Evolutionary conservation across 2,113 vertebrate genomes (phyloP), one percentile per base, ranked within the genome.

Genomic region (Varanus salvator): DNA sequence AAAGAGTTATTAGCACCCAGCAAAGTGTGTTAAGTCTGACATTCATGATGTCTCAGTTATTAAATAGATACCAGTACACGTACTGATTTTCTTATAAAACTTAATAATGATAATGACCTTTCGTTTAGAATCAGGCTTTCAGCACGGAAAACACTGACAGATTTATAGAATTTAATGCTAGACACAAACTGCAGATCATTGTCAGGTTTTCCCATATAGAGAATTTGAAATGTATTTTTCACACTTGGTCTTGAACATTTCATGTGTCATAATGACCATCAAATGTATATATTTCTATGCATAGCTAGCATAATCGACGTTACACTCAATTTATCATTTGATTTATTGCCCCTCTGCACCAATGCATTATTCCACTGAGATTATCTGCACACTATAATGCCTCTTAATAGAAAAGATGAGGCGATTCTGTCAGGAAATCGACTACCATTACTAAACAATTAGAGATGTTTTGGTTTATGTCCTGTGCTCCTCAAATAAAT

Each of bases 91-190:
- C 96, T 97, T 97, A 97, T 97, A 97, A 97, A 97, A 96, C 94
- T 97, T 97, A 97, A 97, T 96, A 97, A 97, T 93, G 95, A 96
- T 97, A 97, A 97, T 97, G 97, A 97, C 95, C 96, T 97, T 97
- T 97, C 95, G 94, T 96, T 97, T 97, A 95, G 95, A 96, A 96
- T 92, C 95, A 96, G 91, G 85, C 92, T 97, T 95, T 96, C 89
- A 92, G 87, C 84, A 86, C 69, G 95, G 94, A 97, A 97, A 97
- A 96, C 95, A 97, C 60, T 87, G 87, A 91, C 94, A 96, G 96
- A 96, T 94, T 96, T 96, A 96, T 92, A 95, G 94, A 96, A 97
- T 96, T 95, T 95, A 93, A 96, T 94, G 91, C 93, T 91, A 96
- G 93, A 96, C 23, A 52, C 94, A 96, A 94, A 94, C 92, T 94